Conservation (phyloP, 2,797 vertebrate species). For the Pampus argenteus region DNA sequence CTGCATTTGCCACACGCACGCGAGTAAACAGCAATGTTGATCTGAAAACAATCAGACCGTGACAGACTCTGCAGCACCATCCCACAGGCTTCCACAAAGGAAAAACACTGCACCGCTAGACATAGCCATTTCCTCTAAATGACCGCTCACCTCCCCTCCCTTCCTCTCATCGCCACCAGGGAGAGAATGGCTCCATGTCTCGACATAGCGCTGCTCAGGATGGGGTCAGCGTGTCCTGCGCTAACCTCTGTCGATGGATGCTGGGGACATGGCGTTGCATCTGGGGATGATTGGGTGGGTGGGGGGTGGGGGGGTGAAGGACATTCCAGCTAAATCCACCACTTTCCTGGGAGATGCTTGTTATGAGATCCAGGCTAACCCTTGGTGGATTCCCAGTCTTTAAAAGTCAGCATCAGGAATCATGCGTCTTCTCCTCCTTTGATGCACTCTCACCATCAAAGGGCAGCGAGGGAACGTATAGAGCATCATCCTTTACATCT, state of each 20-base stretch:
- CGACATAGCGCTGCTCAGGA: conserved; percentile 29
- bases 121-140: conserved; percentile 72
- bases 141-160: conserved; percentile 39
- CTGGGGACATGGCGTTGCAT: conserved; percentile 19
- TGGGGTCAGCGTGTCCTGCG: conserved; percentile 58
- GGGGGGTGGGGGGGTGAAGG: conserved; percentile 39
- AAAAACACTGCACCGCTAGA: conserved; percentile 64
- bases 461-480: conserved; percentile 42
- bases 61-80: conserved; percentile 75
- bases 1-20: conserved; percentile 13
- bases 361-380: conserved; percentile 7
- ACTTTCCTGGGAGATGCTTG: conserved; percentile 46
- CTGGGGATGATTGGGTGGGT: not conserved
- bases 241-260: conserved; percentile 31
- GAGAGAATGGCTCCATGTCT: conserved; percentile 52
- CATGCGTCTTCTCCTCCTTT: conserved; percentile 54
- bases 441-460: conserved; percentile 71
- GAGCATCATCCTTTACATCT: conserved; percentile 43
- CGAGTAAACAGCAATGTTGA: conserved; percentile 53
- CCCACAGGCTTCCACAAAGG: conserved; percentile 60
- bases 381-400: conserved; percentile 27
- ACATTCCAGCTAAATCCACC: conserved; percentile 49
- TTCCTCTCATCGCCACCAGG: conserved; percentile 35
- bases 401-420: conserved; percentile 60
- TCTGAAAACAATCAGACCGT: conserved; percentile 75